Percentiles rank a stretch among this genome's conserved stretches.
Conservation (phyloP, 2,113 vertebrate genomes). For the Pygoscelis adeliae region DNA sequence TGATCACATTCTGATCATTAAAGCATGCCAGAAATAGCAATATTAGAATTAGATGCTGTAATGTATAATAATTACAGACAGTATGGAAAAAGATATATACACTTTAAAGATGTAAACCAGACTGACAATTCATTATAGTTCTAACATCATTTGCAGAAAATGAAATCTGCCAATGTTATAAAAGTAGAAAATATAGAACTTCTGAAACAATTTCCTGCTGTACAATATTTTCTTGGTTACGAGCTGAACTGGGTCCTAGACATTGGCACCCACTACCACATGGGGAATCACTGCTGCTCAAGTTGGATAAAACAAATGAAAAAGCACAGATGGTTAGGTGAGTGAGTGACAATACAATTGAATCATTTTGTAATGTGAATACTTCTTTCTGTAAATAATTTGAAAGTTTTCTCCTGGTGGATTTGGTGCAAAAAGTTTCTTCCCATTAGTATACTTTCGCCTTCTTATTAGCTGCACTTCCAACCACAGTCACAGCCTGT, state of each 20-base stretch:
- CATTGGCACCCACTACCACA: background rate
- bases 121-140: background rate
- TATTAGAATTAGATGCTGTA: background rate
- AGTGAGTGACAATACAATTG: background rate
- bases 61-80: background rate
- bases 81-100: background rate
- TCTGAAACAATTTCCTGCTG: background rate
- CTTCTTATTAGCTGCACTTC: background rate
- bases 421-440: background rate
- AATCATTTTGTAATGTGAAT: background rate
- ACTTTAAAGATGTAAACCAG: background rate
- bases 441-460: background rate
- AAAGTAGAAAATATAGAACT: background rate
- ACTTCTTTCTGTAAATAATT: background rate
- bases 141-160: background rate
- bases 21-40: background rate
- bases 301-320: background rate
- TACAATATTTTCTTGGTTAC: background rate
- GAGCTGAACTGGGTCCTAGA: background rate
- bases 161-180: background rate
- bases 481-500: background rate
- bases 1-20: background rate
- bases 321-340: background rate
- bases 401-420: background rate
- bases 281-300: background rate